Evolutionary conservation across 2,113 vertebrate genomes (phyloP).

Genomic region (Ciconia boyciana): DNA sequence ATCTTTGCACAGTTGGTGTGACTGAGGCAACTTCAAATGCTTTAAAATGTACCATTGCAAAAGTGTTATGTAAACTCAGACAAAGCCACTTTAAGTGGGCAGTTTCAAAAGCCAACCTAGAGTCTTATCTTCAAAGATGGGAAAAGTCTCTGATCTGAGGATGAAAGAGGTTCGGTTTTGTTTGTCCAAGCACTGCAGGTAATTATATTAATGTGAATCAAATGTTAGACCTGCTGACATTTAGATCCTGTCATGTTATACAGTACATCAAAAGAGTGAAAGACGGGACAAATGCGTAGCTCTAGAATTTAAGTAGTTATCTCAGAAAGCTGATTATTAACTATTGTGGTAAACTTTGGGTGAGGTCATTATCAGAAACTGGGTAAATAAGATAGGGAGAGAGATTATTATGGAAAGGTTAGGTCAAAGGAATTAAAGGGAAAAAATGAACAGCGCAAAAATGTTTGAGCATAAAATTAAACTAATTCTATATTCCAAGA

Average conservation of each 20-base stretch:
- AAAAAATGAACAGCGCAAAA: not conserved
- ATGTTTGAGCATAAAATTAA: not conserved
- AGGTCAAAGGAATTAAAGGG: not conserved
- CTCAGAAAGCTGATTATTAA: constrained; percentile 4
- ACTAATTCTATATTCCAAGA: not conserved
- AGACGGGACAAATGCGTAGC: not conserved
- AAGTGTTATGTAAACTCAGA: not conserved
- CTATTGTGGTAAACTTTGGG: not conserved
- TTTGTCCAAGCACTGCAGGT: constrained; percentile 28
- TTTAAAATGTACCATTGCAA: not conserved
- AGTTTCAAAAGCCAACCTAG: not conserved
- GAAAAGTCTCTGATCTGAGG: constrained; percentile 27
- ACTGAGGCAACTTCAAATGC: not conserved
- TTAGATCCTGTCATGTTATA: not conserved
- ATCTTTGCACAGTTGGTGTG: not conserved
- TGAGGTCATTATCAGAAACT: not conserved
- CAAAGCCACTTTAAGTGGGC: not conserved
- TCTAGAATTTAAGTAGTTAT: not conserved
- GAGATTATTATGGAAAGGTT: not conserved
- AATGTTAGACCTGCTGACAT: not conserved
- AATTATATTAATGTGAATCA: constrained; percentile 12
- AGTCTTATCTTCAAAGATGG: constrained; percentile 20
- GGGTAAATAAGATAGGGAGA: not conserved
- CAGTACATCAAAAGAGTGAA: not conserved
- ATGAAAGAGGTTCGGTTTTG: constrained; percentile 16